These are phyloP conservation scores for Melipona quadrifasciata DNA, from an alignment of 1,140 invertebrate species.

Conservation along the genomic window DNA sequence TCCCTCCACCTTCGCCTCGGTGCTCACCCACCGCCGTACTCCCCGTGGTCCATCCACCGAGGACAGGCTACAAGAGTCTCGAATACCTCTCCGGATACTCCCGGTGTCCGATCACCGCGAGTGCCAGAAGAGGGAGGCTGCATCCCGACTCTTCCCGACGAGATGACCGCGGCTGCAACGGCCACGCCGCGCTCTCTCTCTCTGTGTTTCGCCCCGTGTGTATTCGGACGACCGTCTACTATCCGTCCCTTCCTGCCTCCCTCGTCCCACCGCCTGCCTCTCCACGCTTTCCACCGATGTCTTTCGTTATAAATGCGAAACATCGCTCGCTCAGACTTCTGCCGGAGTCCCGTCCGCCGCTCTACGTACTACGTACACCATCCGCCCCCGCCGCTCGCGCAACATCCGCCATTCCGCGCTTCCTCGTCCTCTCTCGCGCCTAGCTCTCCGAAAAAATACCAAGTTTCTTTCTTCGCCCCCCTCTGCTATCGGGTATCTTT, in stretches of 20 bases:
- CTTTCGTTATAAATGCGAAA: conserved; percentile 43
- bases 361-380: neutral
- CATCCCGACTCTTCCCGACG: conserved; percentile 23
- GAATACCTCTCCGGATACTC: conserved; percentile 76
- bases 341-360: conserved; percentile 16
- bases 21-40: conserved; percentile 72
- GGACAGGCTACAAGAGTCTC: conserved; percentile 79
- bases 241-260: neutral
- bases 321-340: conserved; percentile 39
- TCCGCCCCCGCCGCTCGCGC: neutral
- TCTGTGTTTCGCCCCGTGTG: conserved; percentile 22
- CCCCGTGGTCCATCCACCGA: conserved; percentile 73
- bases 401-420: neutral
- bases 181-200: conserved; percentile 2
- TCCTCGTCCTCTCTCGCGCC: neutral
- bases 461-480: neutral
- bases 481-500: neutral
- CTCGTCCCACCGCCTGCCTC: conserved; percentile 6
- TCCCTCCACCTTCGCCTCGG: conserved; percentile 63
- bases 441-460: neutral
- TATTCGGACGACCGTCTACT: conserved; percentile 22
- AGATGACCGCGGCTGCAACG: conserved; percentile 13
- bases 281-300: conserved; percentile 1
- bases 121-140: conserved; percentile 50
- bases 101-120: conserved; percentile 70